A percentile compares a stretch with the other conserved stretches of the same genome.
Conservation (phyloP, 2,113 vertebrate genomes). For the Pluvialis apricaria region DNA sequence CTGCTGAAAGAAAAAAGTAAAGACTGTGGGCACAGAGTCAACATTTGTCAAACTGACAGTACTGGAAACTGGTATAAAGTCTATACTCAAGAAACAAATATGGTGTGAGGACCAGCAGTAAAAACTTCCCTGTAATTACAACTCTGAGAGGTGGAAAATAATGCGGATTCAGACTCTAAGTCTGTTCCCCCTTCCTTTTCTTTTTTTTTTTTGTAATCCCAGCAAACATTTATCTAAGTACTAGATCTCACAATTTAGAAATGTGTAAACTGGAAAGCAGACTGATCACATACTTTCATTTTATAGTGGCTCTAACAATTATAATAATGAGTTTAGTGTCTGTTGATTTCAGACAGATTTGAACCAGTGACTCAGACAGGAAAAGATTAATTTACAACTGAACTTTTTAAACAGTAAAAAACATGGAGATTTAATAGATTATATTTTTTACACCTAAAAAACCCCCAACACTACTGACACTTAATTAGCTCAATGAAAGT, state of each 20-base stretch:
- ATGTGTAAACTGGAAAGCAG: neutral
- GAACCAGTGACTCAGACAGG: neutral
- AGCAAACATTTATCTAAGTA: neutral
- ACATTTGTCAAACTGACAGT: neutral
- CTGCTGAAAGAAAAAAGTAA: neutral
- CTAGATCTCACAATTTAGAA: neutral
- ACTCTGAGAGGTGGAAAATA: neutral
- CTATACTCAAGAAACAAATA: neutral
- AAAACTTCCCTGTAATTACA: neutral
- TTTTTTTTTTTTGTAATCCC: neutral
- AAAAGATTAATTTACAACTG: neutral
- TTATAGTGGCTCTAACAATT: neutral
- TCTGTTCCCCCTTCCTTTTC: neutral
- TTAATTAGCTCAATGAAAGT: neutral
- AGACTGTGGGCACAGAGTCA: neutral
- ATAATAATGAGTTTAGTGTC: neutral
- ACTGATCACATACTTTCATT: neutral
- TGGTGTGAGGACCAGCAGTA: neutral
- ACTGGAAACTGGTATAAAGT: neutral
- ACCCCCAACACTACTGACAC: accelerated
- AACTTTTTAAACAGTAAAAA: neutral
- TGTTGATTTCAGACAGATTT: neutral
- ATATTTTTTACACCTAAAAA: neutral
- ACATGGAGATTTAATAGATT: neutral
- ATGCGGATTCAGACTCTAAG: neutral